These are phyloP conservation scores for Corythoichthys haematopterus DNA, from an alignment of 2,113 vertebrate genomes.

Conservation along the genomic window DNA sequence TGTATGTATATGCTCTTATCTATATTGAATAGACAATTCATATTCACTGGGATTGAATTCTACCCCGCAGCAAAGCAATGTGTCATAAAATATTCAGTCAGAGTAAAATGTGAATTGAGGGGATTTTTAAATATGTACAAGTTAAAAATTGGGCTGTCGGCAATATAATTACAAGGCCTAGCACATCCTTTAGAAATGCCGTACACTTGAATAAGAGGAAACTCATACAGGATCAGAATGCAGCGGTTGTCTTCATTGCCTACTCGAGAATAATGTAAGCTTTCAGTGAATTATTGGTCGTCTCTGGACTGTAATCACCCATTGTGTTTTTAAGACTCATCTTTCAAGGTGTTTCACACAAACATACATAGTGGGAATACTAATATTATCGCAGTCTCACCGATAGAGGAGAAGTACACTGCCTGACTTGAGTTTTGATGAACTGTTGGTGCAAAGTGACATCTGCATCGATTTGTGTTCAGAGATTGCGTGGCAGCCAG, in stretches of 20 bases:
- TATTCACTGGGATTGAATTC: constrained; percentile 24
- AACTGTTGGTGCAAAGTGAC: too few relatives aligned
- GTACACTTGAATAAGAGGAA: constrained; percentile 15
- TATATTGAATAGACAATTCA: not conserved
- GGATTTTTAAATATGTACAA: constrained; percentile 51
- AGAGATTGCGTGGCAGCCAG: too few relatives aligned
- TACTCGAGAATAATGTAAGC: not conserved
- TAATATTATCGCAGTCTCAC: not conserved
- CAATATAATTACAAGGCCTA: constrained; percentile 32
- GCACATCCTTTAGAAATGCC: constrained; percentile 22
- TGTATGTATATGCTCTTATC: too few relatives aligned
- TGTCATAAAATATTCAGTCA: constrained; percentile 46
- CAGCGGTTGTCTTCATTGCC: not conserved
- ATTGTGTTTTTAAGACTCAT: not conserved
- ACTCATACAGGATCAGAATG: constrained; percentile 5
- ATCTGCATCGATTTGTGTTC: too few relatives aligned
- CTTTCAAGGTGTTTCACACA: not conserved
- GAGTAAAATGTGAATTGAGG: constrained; percentile 48
- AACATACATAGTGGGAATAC: not conserved
- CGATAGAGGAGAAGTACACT: not conserved
- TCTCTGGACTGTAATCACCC: not conserved
- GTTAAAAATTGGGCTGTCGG: constrained; percentile 28
- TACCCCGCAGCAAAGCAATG: constrained; percentile 31
- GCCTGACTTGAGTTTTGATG: not conserved
- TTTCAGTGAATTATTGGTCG: not conserved